Base-by-base conservation (phyloP, 2,888 invertebrate species). In the Coelopa pilipes region DNA sequence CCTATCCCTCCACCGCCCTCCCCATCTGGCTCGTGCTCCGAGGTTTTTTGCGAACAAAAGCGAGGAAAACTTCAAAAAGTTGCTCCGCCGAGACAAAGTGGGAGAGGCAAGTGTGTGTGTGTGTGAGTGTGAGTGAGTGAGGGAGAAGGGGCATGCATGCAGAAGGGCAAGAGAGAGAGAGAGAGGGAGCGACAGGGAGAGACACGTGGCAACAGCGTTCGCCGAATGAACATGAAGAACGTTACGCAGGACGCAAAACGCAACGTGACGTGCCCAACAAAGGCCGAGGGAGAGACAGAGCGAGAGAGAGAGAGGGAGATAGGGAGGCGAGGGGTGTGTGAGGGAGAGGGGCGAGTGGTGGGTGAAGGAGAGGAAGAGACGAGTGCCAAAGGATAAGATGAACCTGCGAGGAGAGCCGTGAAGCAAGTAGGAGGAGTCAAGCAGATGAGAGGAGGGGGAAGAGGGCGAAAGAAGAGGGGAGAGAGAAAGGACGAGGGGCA, bases 161-260 rank as follows among this genome's bases (percentile, higher is more conserved):
- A 34, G 34, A 34, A 34, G 34, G 19, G 19, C 4, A 17, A 24
- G 4, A 59, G 24, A 59, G 17, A 19, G 57, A 59, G 57, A 63
- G 46, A 46, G 46, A 63, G 45, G 46, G 19, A 11, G 19, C 2
- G 19, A n/a, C 9, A 45, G 19, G 46, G n/a, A 62, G 12, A 5
- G 12, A 46, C 4, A 45, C 63, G 46, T 17, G 46, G 17, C 34
- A 7, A 63, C 63, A 24, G 5, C 13, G 15, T 17, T 17, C 15
- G 17, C 34, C 13, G 45, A 24, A 63, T 63, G 63, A 63, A 63
- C 63, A 63, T 63, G 63, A 63, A 46, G 45, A 45, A 19, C 63
- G 63, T n/a, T 45, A 34, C 34, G 34, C 34, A 34, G 34, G 2
- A 34, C 34, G 17, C 24, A 65, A 46, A 65, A 65, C 9, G 19